Base-by-base conservation (phyloP, 2,113 vertebrate genomes). In the Tetrao urogallus region DNA sequence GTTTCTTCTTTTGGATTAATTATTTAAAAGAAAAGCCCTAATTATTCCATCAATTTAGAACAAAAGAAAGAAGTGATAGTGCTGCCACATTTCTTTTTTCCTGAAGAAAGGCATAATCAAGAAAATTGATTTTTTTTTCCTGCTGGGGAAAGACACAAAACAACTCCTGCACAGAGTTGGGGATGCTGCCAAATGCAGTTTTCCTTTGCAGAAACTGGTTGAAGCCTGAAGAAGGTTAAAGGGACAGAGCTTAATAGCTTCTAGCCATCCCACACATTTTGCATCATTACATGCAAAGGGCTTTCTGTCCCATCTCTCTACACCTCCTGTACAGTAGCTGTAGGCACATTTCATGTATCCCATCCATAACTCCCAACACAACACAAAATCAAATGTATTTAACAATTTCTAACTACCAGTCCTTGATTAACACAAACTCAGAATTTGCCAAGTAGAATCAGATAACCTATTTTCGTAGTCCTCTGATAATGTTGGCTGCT, bases 201-300 rank as follows among this genome's bases (percentile, higher is more conserved):
- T 73, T 60, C 36, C 21, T 71, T 36, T 32, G 76, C 13, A 54
- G 50, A 45, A 57, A 19, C 1, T 2, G 54, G 19, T 0, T 19
- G 24, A 45, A 80, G 45, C 27, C 16, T 28, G n/a, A 34, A n/a
- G 60, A 63, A 3, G 54, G 24, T 56, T 60, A 74, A 80, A 47
- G 19, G 47, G 34, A 45, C 1, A 4, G 58, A 42, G 47, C 69
- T 24, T 3, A 1, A 69, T 2, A 2, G 8, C n/a, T 20, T 56
- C 25, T 19, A 11, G 14, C 11, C 13, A 30, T 30, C 20, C 50
- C 30, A 48, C 1, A 2, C 1, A 36, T 9, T 30, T 38, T 21
- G 74, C 60, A 54, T 1, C 4, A 0, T 2, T 19, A 27, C 20
- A 4, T 0, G 20, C 81, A 20, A 77, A 56, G 60, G 40, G 16